Evolutionary conservation across 2,888 invertebrate genomes (phyloP).

Genomic region (Rotaria macrura): DNA sequence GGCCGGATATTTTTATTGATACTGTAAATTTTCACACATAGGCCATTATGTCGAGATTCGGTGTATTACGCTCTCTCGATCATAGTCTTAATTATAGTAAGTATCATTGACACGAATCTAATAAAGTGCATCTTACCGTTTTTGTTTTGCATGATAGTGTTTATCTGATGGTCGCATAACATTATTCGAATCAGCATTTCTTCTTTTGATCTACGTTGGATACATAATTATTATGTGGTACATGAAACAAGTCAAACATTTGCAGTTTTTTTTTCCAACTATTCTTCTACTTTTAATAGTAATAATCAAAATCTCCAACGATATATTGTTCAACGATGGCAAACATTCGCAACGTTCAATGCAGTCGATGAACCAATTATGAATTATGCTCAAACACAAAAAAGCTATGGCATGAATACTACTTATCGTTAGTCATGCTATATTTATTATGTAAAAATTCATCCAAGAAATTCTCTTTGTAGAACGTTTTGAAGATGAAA

Average conservation of each 20-base stretch:
- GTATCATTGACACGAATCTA: background rate
- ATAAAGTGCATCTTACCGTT: background rate
- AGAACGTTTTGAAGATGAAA: background rate
- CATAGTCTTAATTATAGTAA: conserved; percentile 39
- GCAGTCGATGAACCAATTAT: background rate
- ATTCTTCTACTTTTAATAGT: background rate
- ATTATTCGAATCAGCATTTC: conserved; percentile 70
- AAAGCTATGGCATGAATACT: background rate
- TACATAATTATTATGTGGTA: conserved; percentile 56
- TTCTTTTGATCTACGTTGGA: conserved; percentile 66
- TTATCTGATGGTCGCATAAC: conserved; percentile 67
- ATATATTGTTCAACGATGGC: background rate
- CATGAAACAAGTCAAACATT: background rate
- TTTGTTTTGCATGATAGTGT: background rate
- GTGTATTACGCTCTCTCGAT: conserved; percentile 40
- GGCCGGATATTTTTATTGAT: too few species aligned
- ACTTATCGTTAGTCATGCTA: background rate
- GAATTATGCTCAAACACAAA: conserved; percentile 9
- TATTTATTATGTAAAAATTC: too few species aligned
- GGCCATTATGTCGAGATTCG: conserved; percentile 41
- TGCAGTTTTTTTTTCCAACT: background rate
- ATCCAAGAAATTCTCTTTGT: too few species aligned
- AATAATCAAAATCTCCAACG: conserved; percentile 28
- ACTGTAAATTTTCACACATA: background rate
- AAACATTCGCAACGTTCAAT: background rate